A percentile compares a stretch with the other conserved stretches of the same genome.
phyloP scores from a whole-genome alignment of 2,113 vertebrate species.

The Motacilla tschutschensis region DNA sequence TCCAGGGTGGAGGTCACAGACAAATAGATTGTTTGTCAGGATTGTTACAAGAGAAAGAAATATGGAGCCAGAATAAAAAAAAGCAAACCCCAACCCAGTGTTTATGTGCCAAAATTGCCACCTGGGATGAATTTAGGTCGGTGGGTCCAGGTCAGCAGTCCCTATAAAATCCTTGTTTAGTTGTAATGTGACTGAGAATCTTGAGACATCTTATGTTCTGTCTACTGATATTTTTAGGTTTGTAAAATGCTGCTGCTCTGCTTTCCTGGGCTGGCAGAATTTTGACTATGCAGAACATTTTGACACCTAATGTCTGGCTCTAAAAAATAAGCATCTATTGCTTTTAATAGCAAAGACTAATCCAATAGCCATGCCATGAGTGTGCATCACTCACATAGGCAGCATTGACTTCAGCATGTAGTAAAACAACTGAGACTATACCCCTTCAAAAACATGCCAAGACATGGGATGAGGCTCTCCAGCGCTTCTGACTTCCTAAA shows the following conservation, averaged over 20 bases:
- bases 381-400: background rate
- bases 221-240: background rate
- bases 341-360: background rate
- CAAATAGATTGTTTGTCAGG: constrained; percentile 24
- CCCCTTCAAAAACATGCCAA: background rate
- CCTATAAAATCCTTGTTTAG: background rate
- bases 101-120: constrained; percentile 6
- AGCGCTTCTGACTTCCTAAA: background rate
- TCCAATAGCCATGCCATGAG: background rate
- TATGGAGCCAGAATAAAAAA: background rate
- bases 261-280: background rate
- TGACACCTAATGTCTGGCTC: background rate
- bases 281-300: background rate
- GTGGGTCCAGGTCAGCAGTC: background rate
- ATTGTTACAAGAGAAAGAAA: background rate
- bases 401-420: background rate
- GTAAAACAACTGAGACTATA: background rate
- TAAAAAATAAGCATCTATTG: background rate
- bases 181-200: background rate
- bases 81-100: background rate
- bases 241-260: background rate
- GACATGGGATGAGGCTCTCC: background rate
- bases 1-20: constrained; percentile 7
- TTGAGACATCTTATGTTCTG: background rate
- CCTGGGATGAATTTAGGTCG: constrained; percentile 17